A percentile compares a stretch with the other conserved stretches of the same genome.
phyloP scores from a whole-genome alignment of 2,888 invertebrate species.

The Druceiella hillmani region DNA sequence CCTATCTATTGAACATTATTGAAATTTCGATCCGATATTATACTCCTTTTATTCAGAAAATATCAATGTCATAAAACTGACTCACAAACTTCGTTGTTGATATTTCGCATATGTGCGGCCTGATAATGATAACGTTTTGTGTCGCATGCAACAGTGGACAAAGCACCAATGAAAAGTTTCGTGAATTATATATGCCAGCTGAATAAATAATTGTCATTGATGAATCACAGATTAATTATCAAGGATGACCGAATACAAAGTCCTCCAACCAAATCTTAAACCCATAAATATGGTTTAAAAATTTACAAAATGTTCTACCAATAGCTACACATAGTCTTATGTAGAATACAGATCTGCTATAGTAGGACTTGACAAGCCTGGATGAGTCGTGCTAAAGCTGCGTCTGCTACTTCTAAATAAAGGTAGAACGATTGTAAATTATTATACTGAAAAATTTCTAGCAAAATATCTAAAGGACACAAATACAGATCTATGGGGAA shows the following conservation, averaged over 20 bases:
- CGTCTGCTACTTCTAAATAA: constrained; percentile 17
- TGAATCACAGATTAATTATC: too few species aligned
- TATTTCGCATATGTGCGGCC: constrained; percentile 16
- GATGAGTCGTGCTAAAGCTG: constrained; percentile 16
- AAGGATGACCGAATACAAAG: too few species aligned
- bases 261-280: constrained; percentile 10
- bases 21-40: constrained; percentile 14
- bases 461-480: constrained; percentile 14
- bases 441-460: constrained; percentile 10
- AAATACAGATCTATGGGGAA: constrained; percentile 13
- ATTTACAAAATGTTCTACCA: constrained; percentile 16
- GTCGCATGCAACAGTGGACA: constrained; percentile 13
- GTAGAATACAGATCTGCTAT: constrained; percentile 11
- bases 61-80: constrained; percentile 16
- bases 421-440: constrained; percentile 12
- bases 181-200: constrained; percentile 14
- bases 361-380: constrained; percentile 17
- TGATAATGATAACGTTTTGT: constrained; percentile 16
- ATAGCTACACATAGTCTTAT: constrained; percentile 16
- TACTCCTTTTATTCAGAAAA: constrained; percentile 13
- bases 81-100: constrained; percentile 14
- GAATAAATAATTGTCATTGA: constrained; percentile 12
- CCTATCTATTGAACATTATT: background rate
- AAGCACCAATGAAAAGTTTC: constrained; percentile 12
- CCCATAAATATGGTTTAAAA: constrained; percentile 14